Conservation (phyloP, 2,888 invertebrate genomes). For the Volucella inanis region DNA sequence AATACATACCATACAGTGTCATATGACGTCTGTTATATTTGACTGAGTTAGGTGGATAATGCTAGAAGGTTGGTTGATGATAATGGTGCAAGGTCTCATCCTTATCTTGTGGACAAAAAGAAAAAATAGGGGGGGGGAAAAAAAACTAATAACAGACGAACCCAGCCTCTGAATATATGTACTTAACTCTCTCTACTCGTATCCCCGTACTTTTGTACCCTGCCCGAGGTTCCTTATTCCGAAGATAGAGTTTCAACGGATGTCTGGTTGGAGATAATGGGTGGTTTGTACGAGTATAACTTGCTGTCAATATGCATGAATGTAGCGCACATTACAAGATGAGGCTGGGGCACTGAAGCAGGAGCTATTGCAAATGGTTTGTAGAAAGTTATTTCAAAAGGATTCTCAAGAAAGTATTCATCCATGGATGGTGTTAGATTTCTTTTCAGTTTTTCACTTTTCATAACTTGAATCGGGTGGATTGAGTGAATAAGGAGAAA, state of each 20-base stretch:
- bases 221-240: constrained; percentile 33
- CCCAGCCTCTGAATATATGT: constrained; percentile 48
- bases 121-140: too few species aligned
- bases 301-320: constrained; percentile 49
- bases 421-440: constrained; percentile 40
- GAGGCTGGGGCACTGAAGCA: constrained; percentile 27
- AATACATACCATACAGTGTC: constrained; percentile 26
- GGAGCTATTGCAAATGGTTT: constrained; percentile 55
- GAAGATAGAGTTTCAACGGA: constrained; percentile 33
- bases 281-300: constrained; percentile 3
- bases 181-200: not conserved
- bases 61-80: constrained; percentile 49
- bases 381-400: constrained; percentile 48
- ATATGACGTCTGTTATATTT: constrained; percentile 24
- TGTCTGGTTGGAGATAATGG: constrained; percentile 30
- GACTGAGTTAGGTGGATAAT: constrained; percentile 15
- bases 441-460: constrained; percentile 6
- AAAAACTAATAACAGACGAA: not conserved
- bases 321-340: constrained; percentile 54
- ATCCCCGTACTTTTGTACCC: not conserved
- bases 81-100: constrained; percentile 69
- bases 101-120: constrained; percentile 50
- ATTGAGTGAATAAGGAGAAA: not conserved
- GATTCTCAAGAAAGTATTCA: constrained; percentile 41
- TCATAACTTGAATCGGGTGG: not conserved